Evolutionary conservation across 2,888 invertebrate species (phyloP), one percentile per base, ranked within the genome.

Genomic region (Cataglyphis livida): DNA sequence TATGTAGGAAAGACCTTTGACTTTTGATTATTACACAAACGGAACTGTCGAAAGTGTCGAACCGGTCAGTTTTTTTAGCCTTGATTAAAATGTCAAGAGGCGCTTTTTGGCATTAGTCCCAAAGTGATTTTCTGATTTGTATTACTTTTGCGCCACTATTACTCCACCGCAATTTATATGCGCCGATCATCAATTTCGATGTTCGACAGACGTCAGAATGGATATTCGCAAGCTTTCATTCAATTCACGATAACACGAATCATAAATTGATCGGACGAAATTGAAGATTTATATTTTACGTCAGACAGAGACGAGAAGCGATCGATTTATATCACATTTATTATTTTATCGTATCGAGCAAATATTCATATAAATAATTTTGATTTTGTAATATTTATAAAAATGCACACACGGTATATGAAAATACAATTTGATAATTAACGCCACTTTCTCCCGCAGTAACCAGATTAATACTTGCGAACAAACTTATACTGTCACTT

Each of bases 21-120:
- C 73, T 76, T 61, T 61, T 68, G 82, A 79, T 84, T n/a, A 79
- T 84, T n/a, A 54, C 59, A 64, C 68, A 73, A 70, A 81, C 70
- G 51, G 59, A 28, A 70, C 25, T 21, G 21, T 21, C 21, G 78
- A 61, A 68, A 68, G 59, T 54, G 59, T 51, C 75, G 28, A 65
- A 73, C 73, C 57, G 70, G 82, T 84, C 61, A 66, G 82, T 84
- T 81, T 70, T 70, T 68, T 84, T 66, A 85, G 84, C 84, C 86
- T 88, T 84, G 89, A 90, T 89, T 88, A 76, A 86, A 89, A 88
- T 83, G 84, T 87, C 85, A 54, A 61, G 65, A 70, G 75, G 38
- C 78, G 64, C 25, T 84, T 81, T 89, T 81, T 89, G 89, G 89
- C 89, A 90, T 84, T 84, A 87, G 82, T 87, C 89, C 90, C 87